Conservation (phyloP, 2,888 invertebrate species). For the Parapristionchus giblindavisi region DNA sequence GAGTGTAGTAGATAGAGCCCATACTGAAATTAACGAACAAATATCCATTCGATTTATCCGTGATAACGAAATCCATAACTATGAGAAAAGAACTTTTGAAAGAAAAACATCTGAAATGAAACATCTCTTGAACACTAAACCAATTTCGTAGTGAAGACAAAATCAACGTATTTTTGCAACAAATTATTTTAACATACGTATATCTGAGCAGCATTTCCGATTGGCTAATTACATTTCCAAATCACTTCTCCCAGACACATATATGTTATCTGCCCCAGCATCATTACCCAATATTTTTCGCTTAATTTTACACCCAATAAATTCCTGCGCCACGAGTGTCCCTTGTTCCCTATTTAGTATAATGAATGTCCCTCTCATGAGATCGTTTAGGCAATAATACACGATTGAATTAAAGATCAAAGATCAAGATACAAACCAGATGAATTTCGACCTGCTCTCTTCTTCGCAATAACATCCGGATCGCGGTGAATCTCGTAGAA, state of each 20-base stretch:
- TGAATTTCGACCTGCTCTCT: slow-evolving; percentile 4
- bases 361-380: not conserved
- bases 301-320: too few species aligned
- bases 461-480: slow-evolving; percentile 43
- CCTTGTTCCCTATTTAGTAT: too few species aligned
- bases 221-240: not conserved
- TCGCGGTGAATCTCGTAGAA: slow-evolving; percentile 58
- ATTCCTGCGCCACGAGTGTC: too few species aligned
- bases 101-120: too few species aligned
- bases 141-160: too few species aligned
- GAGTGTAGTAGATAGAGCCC: slow-evolving; percentile 42
- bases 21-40: slow-evolving; percentile 25
- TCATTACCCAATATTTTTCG: too few species aligned
- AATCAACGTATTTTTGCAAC: not conserved
- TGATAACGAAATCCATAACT: too few species aligned
- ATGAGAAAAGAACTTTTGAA: too few species aligned
- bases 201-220: not conserved
- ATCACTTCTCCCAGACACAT: too few species aligned
- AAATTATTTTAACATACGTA: not conserved
- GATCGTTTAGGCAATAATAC: not conserved
- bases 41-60: too few species aligned
- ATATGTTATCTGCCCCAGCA: too few species aligned
- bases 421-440: not conserved
- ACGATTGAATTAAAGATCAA: not conserved
- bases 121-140: too few species aligned